phyloP scores from a whole-genome alignment of 1,140 invertebrate species.

The Drosophila seguyi region DNA sequence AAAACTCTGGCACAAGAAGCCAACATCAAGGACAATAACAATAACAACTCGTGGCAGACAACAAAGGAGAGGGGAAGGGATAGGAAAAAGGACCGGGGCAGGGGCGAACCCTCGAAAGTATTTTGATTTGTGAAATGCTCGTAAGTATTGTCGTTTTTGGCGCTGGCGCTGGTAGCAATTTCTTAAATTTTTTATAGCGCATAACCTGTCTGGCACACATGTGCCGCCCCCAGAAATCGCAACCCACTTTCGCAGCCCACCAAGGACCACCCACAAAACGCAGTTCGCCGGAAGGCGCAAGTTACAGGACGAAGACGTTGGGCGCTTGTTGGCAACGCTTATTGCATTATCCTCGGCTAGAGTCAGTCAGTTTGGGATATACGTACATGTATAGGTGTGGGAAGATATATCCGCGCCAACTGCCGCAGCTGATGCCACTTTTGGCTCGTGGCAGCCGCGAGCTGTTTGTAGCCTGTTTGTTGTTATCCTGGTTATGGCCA shows the following conservation, averaged over 20 bases:
- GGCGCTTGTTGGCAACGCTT: conserved; percentile 73
- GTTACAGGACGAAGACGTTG: conserved; percentile 56
- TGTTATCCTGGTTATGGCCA: conserved; percentile 60
- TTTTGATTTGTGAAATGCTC: conserved; percentile 82
- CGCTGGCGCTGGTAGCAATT: conserved; percentile 70
- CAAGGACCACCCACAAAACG: conserved; percentile 46
- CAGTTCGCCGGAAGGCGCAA: conserved; percentile 63
- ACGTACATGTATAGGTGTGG: conserved; percentile 8
- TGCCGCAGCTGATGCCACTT: conserved; percentile 81
- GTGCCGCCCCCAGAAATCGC: conserved; percentile 29
- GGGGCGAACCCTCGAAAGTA: conserved; percentile 54
- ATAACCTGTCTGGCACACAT: conserved; percentile 82
- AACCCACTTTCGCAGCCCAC: conserved; percentile 2
- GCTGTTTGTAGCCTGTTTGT: conserved; percentile 68
- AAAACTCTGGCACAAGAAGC: conserved; percentile 35
- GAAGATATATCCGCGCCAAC: conserved; percentile 78
- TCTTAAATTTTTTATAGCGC: conserved; percentile 83
- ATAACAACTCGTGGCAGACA: conserved; percentile 58
- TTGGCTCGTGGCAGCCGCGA: conserved; percentile 77
- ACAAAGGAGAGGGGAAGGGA: conserved; percentile 38
- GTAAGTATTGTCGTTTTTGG: conserved; percentile 80
- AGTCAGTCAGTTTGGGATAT: conserved; percentile 40
- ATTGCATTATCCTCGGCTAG: conserved; percentile 72
- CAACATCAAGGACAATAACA: conserved; percentile 46
- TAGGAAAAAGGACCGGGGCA: background rate